phyloP scores from a whole-genome alignment of 2,888 invertebrate species.

The Lasius fuliginosus region DNA sequence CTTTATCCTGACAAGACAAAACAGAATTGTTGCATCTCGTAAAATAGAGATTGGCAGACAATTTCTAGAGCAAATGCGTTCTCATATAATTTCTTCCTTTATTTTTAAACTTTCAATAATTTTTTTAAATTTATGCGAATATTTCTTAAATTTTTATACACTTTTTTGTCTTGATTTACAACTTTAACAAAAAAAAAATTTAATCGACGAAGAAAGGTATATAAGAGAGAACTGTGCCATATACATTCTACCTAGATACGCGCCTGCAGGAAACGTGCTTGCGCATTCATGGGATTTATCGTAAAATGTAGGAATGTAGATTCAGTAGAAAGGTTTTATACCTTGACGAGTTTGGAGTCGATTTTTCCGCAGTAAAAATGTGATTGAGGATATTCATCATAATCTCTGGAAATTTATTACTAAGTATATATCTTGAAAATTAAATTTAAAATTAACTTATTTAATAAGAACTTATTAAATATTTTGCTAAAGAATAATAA shows the following conservation, averaged over 20 bases:
- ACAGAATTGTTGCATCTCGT: neutral
- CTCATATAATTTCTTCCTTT: neutral
- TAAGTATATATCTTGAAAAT: neutral
- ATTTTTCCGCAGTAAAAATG: slow-evolving; percentile 17
- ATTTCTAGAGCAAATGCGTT: neutral
- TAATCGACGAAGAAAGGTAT: slow-evolving; percentile 26
- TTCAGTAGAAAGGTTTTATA: slow-evolving; percentile 47
- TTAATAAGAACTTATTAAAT: neutral
- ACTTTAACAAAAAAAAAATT: slow-evolving; percentile 31
- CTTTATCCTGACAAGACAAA: neutral
- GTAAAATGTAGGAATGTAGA: slow-evolving; percentile 44
- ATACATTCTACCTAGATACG: slow-evolving; percentile 32
- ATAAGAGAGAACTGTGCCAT: neutral
- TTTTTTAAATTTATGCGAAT: neutral
- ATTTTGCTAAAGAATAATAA: neutral
- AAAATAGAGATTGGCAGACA: neutral
- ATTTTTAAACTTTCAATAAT: slow-evolving; percentile 1
- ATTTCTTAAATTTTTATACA: neutral
- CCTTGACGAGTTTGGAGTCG: slow-evolving; percentile 31
- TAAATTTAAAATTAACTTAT: neutral
- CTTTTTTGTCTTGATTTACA: neutral
- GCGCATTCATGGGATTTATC: slow-evolving; percentile 54
- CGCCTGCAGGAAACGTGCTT: slow-evolving; percentile 37
- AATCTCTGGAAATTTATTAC: slow-evolving; percentile 14
- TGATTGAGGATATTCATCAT: slow-evolving; percentile 12